Conservation (phyloP, 2,888 invertebrate genomes). For the Anarsia innoxiella region DNA sequence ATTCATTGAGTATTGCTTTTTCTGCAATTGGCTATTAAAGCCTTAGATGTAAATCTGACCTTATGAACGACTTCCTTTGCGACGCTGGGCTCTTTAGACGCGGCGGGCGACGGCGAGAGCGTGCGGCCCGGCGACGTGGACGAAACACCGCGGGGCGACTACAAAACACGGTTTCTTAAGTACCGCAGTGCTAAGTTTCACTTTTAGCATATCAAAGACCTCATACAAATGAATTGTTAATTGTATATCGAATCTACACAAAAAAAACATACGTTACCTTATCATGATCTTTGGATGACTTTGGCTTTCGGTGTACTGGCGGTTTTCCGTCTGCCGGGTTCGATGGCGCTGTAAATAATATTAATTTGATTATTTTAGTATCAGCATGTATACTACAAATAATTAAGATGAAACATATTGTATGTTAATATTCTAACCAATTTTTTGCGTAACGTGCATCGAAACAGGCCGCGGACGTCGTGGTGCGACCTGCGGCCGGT, state of each 20-base stretch:
- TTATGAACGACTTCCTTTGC: constrained; percentile 30
- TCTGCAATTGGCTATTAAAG: no score
- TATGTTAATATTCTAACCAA: constrained; percentile 15
- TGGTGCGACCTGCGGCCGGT: constrained; percentile 30
- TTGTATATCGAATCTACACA: not conserved
- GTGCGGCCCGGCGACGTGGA: constrained; percentile 25
- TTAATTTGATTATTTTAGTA: not conserved
- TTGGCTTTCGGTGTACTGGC: constrained; percentile 76
- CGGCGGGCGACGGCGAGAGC: constrained; percentile 48
- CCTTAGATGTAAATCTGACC: no score
- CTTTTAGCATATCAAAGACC: no score
- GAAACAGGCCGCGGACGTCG: constrained; percentile 42
- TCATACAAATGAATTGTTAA: no score
- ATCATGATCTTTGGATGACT: constrained; percentile 67
- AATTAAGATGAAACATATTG: no score
- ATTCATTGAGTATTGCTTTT: no score
- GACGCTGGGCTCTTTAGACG: constrained; percentile 38
- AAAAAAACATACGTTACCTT: constrained; percentile 32
- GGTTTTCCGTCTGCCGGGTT: constrained; percentile 77
- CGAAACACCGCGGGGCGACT: constrained; percentile 38
- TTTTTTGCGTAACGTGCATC: constrained; percentile 28
- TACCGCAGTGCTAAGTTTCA: no score
- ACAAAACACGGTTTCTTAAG: no score
- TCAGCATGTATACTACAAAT: no score
- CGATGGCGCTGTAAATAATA: constrained; percentile 21